Base-by-base conservation (phyloP, 2,113 vertebrate species). In the Diphyllodes magnificus region DNA sequence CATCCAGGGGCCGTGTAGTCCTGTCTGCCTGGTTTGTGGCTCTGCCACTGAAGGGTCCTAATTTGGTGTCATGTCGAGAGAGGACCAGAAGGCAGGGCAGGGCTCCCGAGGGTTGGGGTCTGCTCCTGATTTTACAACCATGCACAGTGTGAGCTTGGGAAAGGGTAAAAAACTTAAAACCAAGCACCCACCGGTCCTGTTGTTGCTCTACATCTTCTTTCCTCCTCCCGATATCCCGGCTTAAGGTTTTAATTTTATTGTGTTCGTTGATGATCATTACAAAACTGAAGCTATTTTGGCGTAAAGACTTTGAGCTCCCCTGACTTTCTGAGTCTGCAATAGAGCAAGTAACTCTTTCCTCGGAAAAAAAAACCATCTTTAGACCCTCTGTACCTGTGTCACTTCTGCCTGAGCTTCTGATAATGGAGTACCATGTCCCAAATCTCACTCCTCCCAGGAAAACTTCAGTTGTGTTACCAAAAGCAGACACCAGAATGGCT, bases 11-110 rank as follows among this genome's bases (percentile, higher is more conserved):
- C 92, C 47, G 0, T 94, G 93, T 93, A 93, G 85, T 21, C 71
- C 92, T 97, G 96, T 97, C 96, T 93, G 94, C 92, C 60, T 63
- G 42, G 94, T 78, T 96, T 96, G 88, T 2, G 9, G 39, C 85
- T 97, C 90, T 88, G 93, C 44, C 30, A 25, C 51, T 88, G 96
- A 95, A 81, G 85, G 64, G 51, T 70, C 88, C 96, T 97, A 94
- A 96, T 97, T 95, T 92, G 88, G 66, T 96, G 95, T 96, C 95
- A 90, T 94, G 95, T 95, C 13, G 15, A 86, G 72, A 76, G 76
- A 54, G 66, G 56, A 65, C 56, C 7, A 4, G 77, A 82, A 94
- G 83, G 69, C 86, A 93, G 69, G 31, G 69, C 82, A 88, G 83
- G 77, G 69, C 86, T 93, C 94, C 65, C 0, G 2, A 64, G 95